Conservation (phyloP, 2,113 vertebrate genomes). For the Mastomys natalensis region DNA sequence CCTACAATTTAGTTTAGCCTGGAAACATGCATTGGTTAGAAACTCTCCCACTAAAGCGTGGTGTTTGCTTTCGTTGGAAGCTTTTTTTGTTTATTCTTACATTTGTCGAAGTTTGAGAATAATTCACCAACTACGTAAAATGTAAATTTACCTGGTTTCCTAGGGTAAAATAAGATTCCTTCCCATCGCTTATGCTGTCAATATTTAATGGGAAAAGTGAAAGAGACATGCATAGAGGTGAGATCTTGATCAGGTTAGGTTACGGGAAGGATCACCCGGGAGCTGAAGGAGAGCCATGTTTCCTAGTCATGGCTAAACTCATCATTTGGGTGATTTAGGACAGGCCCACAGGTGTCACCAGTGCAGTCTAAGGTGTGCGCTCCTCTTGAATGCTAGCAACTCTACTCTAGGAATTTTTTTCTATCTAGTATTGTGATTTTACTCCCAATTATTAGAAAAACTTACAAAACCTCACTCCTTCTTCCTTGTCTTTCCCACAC, state of each 20-base stretch:
- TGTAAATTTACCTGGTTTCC: not conserved
- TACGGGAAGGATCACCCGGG: not conserved
- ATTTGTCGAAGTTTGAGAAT: not conserved
- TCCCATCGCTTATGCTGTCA: not conserved
- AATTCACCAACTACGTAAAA: not conserved
- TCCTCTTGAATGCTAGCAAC: not conserved
- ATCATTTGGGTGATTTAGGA: not conserved
- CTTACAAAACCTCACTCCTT: not conserved
- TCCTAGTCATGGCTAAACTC: not conserved
- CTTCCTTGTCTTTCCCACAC: not conserved
- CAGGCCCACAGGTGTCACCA: not conserved
- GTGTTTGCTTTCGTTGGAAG: not conserved
- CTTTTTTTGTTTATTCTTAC: not conserved
- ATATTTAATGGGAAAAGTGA: conserved; percentile 31
- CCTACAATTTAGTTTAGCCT: not conserved
- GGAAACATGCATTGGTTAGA: not conserved
- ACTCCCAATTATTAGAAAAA: not conserved
- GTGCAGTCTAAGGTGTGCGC: not conserved
- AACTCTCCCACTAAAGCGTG: not conserved
- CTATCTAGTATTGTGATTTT: not conserved
- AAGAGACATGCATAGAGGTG: not conserved
- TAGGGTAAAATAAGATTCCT: not conserved
- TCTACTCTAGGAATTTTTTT: not conserved
- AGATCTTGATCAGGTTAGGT: not conserved
- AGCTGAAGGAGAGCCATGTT: not conserved